Percentiles rank a stretch among this genome's conserved stretches.
Evolutionary conservation across 1,140 invertebrate genomes (phyloP).

Genomic region (Aphelenchoides fujianensis): DNA sequence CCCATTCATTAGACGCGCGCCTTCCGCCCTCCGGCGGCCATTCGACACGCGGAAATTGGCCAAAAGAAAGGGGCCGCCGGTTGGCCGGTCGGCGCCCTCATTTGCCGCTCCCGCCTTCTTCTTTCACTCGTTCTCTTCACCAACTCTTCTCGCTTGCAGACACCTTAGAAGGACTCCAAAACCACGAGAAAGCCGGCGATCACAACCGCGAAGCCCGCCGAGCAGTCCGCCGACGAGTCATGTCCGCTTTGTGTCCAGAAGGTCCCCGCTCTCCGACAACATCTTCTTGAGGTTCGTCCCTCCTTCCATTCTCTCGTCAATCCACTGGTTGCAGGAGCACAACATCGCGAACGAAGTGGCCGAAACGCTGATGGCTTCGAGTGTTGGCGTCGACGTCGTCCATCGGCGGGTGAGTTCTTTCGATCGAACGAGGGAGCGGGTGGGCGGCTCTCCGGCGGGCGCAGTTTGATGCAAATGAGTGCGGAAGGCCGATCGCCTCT

Average conservation of each 20-base stretch:
- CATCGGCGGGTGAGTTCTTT: neutral
- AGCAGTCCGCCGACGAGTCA: slow-evolving; percentile 11
- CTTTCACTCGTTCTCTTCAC: neutral
- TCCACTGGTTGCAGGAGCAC: slow-evolving; percentile 32
- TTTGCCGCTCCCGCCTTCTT: too few species aligned
- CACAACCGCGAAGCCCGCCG: neutral
- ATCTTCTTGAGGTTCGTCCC: slow-evolving; percentile 26
- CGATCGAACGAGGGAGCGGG: too few species aligned
- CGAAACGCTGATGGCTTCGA: slow-evolving; percentile 29
- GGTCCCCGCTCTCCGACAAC: slow-evolving; percentile 6
- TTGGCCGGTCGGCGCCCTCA: too few species aligned
- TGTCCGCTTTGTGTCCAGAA: slow-evolving; percentile 43
- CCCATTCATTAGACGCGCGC: too few species aligned
- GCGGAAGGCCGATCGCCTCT: neutral
- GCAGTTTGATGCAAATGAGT: neutral
- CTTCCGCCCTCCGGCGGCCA: too few species aligned
- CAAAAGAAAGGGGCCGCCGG: too few species aligned
- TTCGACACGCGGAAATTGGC: too few species aligned
- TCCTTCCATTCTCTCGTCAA: neutral
- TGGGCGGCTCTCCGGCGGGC: neutral
- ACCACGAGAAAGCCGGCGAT: slow-evolving; percentile 19
- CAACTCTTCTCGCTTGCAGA: slow-evolving; percentile 11
- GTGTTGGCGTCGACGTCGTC: neutral
- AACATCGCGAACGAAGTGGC: slow-evolving; percentile 43
- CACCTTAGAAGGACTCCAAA: slow-evolving; percentile 14